These are phyloP conservation scores for Microplitis deprimator DNA, from an alignment of 2,888 invertebrate genomes.

Conservation along the genomic window DNA sequence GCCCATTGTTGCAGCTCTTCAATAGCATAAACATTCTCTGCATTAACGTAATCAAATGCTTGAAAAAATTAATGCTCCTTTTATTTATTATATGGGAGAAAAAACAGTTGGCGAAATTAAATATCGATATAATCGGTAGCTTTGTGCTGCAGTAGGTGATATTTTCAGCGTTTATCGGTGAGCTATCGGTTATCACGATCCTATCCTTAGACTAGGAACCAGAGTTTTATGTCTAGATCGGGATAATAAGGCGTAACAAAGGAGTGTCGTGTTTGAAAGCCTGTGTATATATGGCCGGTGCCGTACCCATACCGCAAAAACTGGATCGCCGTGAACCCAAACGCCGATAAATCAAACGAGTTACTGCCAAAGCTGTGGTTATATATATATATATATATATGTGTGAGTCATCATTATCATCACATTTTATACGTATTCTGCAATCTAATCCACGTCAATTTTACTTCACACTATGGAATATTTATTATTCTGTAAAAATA, in stretches of 20 bases:
- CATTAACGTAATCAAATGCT: too few relatives aligned
- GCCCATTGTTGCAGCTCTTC: slow-evolving; percentile 35
- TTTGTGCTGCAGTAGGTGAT: neutral
- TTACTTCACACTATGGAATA: neutral
- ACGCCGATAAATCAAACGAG: slow-evolving; percentile 64
- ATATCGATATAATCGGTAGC: slow-evolving; percentile 57
- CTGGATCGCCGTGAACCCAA: slow-evolving; percentile 59
- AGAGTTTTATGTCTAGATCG: slow-evolving; percentile 55
- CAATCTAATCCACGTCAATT: neutral
- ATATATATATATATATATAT: slow-evolving; percentile 49
- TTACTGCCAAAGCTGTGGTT: slow-evolving; percentile 49
- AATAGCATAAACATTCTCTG: slow-evolving; percentile 21
- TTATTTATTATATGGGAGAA: too few relatives aligned
- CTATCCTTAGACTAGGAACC: slow-evolving; percentile 5
- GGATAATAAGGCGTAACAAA: slow-evolving; percentile 65
- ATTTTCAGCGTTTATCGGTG: too few relatives aligned
- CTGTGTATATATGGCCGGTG: slow-evolving; percentile 43
- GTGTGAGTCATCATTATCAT: slow-evolving; percentile 63
- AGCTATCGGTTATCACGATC: slow-evolving; percentile 3
- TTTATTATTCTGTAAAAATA: neutral
- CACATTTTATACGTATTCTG: slow-evolving; percentile 5
- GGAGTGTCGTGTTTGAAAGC: slow-evolving; percentile 54
- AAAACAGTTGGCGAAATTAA: too few relatives aligned
- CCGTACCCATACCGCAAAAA: slow-evolving; percentile 53
- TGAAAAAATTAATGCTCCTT: too few relatives aligned